Percentiles rank a stretch among this genome's conserved stretches.
These are phyloP conservation scores for Plemyria rubiginata DNA, from an alignment of 2,888 invertebrate species.

Conservation along the genomic window DNA sequence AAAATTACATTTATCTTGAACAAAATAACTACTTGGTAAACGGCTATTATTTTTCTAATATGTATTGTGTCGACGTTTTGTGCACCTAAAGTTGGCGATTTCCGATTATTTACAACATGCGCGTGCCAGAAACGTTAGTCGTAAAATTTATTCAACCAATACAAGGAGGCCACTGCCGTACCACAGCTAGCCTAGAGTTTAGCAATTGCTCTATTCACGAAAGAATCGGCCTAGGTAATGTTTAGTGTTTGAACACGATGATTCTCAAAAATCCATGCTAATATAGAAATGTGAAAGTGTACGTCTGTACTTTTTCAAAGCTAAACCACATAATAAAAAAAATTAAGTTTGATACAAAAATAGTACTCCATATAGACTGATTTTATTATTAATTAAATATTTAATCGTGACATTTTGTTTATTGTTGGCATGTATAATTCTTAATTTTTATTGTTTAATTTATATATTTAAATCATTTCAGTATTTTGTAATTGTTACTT, in stretches of 20 bases:
- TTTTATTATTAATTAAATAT: no score
- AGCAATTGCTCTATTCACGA: slow-evolving; percentile 51
- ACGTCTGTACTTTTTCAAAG: no score
- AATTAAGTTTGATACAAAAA: no score
- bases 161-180: slow-evolving; percentile 61
- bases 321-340: no score
- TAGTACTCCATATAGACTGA: no score
- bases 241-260: neutral
- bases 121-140: slow-evolving; percentile 70
- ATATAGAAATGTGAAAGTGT: no score
- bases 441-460: no score
- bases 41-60: slow-evolving; percentile 14
- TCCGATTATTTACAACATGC: slow-evolving; percentile 66
- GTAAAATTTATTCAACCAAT: slow-evolving; percentile 73
- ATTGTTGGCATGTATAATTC: no score
- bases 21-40: slow-evolving; percentile 3
- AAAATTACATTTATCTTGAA: neutral
- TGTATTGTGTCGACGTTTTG: slow-evolving; percentile 32
- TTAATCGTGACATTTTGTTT: no score
- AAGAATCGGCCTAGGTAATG: slow-evolving; percentile 16
- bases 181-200: slow-evolving; percentile 45
- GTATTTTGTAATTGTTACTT: no score
- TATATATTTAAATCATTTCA: no score
- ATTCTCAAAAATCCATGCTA: neutral
- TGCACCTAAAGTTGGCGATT: slow-evolving; percentile 54